Conservation (phyloP, 2,888 invertebrate genomes). For the Spilosoma lubricipeda region DNA sequence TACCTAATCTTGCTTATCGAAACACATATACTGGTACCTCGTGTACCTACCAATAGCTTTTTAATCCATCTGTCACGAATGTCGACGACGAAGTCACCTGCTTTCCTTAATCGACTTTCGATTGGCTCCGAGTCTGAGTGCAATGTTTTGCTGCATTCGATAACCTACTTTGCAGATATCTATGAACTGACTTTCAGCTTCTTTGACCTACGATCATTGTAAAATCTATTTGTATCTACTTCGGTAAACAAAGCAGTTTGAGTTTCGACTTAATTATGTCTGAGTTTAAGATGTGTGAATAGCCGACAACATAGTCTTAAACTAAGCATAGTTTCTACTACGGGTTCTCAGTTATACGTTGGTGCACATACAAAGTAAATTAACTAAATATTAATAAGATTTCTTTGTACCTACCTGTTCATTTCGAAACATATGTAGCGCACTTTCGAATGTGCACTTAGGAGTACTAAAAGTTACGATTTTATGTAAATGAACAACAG, state of each 20-base stretch:
- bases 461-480: not conserved
- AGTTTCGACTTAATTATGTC: not conserved
- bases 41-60: not conserved
- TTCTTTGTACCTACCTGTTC: not conserved
- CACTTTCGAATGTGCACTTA: not conserved
- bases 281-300: not conserved
- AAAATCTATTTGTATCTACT: not conserved
- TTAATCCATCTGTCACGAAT: slow-evolving; percentile 42
- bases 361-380: not conserved
- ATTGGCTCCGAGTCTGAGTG: slow-evolving; percentile 15
- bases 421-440: not conserved
- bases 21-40: not conserved
- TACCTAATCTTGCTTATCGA: not conserved
- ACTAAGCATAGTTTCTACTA: not conserved
- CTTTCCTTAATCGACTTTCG: slow-evolving; percentile 42
- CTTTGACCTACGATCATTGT: slow-evolving; percentile 10
- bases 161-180: slow-evolving; percentile 28
- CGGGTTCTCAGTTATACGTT: not conserved
- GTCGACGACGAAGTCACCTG: slow-evolving; percentile 34
- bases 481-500: no score
- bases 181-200: slow-evolving; percentile 7
- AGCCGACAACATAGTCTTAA: not conserved
- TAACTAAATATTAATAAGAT: not conserved
- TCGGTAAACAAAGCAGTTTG: not conserved
- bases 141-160: slow-evolving; percentile 24